Base-by-base conservation (phyloP, 2,888 invertebrate genomes). In the Caenorhabditis panamensis region DNA sequence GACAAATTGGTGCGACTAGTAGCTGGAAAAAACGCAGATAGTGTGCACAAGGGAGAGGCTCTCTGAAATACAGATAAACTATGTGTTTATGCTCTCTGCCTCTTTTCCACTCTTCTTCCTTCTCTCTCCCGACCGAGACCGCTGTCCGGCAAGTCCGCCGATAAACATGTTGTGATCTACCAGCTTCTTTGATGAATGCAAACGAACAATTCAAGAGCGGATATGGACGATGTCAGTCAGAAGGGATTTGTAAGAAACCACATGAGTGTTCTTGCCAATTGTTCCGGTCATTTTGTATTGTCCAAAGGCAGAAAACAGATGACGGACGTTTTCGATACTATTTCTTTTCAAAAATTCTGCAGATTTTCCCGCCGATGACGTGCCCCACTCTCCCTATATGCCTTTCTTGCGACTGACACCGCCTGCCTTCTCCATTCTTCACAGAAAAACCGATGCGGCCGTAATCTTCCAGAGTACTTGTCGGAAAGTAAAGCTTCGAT, bases 391-490 rank as follows among this genome's bases (percentile, higher is more conserved):
- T 26, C 66, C 36, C 56, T 56, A 66, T 59, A 64, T 66, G 58
- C 51, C 37, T 61, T 75, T 61, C 61, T 53, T 51, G 18, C 9
- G n/a, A 18, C 54, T 75, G 51, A 36, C 59, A 73, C 66, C 61
- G 66, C 66, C 53, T 53, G 54, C 63, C 20, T 61, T 56, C 59
- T 37, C 66, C 75, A 75, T 66, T 67, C 66, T 54, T 61, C 61
- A 24, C 75, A 75, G 66, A 75, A 75, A 75, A 75, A 75, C 75
- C 75, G 75, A 75, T 75, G 75, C 75, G 73, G 41, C 73, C 73
- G 75, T 75, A 75, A 75, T 75, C 75, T 75, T 75, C 75, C 75
- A 75, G 75, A 75, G 75, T 75, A 75, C 75, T 75, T 75, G 75
- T 75, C 75, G 75, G 75, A 66, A 75, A 75, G 75, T 75, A 75